Base-by-base conservation (phyloP, 2,888 invertebrate species). In the Synanthedon andrenaeformis region DNA sequence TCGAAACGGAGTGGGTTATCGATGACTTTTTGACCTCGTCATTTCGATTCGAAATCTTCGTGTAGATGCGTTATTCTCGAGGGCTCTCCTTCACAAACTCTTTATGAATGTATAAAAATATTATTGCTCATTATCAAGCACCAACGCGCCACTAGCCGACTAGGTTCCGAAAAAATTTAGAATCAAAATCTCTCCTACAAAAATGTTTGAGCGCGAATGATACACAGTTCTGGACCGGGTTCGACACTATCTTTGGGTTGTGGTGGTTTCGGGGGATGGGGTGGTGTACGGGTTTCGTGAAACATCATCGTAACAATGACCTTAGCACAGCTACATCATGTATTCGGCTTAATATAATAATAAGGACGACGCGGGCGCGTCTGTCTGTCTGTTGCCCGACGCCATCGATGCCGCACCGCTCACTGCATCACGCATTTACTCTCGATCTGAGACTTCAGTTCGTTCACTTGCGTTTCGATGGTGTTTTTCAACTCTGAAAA, bases 391-490 rank as follows among this genome's bases (percentile, higher is more conserved):
- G 42, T 12, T n/a, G 53, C 23, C 57, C 53, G 42, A 57, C 51
- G 60, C 59, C 57, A 45, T 49, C 19, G 8, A 35, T 3, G 35
- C 35, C 35, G 35, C 35, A 52, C 54, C 61, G 74, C 76, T 96
- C 95, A 96, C 95, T 96, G 96, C 92, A 96, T 93, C 88, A 94
- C 95, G 91, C 96, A 96, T 91, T 95, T 96, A 90, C 95, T 96
- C 91, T 97, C 97, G 89, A 97, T 94, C 90, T 96, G 95, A 83
- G 96, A 93, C 91, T 96, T 97, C 88, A 97, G 91, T 91, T 97
- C 96, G 89, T 94, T 96, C 90, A 97, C 96, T 92, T 96, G 96
- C 86, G 96, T 94, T 90, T 97, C 96, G 91, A 97, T 93, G 89
- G 96, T 94, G 90, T 97, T 96, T 92, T 96, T 97, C 92, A 97